Evolutionary conservation across 2,797 vertebrate species (phyloP).

Genomic region (Huso huso): DNA sequence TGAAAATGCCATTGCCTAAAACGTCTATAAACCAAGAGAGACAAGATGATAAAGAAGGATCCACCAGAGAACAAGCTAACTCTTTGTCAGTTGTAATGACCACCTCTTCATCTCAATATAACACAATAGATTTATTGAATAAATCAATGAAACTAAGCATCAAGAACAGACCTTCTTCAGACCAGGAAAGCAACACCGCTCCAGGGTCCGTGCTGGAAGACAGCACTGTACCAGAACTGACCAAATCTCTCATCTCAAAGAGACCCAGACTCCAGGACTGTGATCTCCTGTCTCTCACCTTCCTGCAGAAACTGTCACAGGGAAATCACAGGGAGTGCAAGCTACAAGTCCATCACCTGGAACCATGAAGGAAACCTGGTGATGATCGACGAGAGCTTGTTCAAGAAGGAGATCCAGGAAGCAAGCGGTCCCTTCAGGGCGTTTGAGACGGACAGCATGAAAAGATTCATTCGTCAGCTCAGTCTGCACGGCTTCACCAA

Average conservation of each 20-base stretch:
- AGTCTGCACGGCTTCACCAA: constrained; percentile 29
- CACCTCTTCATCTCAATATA: neutral
- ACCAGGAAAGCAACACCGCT: neutral
- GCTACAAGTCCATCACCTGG: constrained; percentile 22
- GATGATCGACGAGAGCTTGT: constrained; percentile 25
- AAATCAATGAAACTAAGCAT: neutral
- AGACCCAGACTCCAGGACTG: constrained; percentile 4
- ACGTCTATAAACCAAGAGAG: too few species aligned
- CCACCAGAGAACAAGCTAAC: too few species aligned
- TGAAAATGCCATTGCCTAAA: too few species aligned
- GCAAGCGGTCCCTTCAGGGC: constrained; percentile 27
- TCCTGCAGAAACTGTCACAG: constrained; percentile 36
- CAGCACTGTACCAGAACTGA: constrained; percentile 18
- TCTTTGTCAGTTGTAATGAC: neutral
- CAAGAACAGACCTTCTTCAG: too few species aligned
- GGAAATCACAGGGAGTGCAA: constrained; percentile 26
- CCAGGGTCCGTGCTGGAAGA: constrained; percentile 22
- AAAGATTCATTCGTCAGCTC: constrained; percentile 36
- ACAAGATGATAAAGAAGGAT: too few species aligned
- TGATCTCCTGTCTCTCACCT: constrained; percentile 26
- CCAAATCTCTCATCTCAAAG: constrained; percentile 3
- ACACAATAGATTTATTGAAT: neutral
- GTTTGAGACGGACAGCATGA: constrained; percentile 31
- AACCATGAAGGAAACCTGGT: constrained; percentile 7
- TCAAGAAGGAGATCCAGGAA: constrained; percentile 34